Percentiles rank a stretch among this genome's conserved stretches.
These are phyloP conservation scores for Potorous gilbertii DNA, from an alignment of 2,797 vertebrate species.

Conservation along the genomic window DNA sequence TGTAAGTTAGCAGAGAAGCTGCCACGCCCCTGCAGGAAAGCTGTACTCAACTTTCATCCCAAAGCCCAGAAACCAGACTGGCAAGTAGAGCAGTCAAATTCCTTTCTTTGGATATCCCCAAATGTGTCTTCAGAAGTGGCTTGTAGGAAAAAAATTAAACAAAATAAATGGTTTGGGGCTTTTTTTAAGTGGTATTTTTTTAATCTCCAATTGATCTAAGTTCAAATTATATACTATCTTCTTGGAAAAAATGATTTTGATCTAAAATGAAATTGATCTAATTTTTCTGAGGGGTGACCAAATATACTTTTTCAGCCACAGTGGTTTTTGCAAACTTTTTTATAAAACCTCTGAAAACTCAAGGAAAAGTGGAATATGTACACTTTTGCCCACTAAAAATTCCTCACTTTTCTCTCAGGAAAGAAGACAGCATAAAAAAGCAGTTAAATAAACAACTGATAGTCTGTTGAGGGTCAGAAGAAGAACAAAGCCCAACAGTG, in stretches of 20 bases:
- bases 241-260: conserved; percentile 26
- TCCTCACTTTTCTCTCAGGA: background rate
- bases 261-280: conserved; percentile 3
- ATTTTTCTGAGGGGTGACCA: conserved; percentile 42
- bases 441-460: background rate
- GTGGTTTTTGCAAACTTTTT: conserved; percentile 5
- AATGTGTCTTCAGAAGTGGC: conserved; percentile 45
- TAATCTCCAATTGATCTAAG: conserved; percentile 35
- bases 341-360: background rate
- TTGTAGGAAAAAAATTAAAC: background rate
- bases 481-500: background rate
- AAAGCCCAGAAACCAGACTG: conserved; percentile 42
- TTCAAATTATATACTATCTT: conserved; percentile 2
- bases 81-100: conserved; percentile 45
- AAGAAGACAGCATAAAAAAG: background rate
- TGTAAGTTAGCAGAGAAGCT: background rate
- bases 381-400: background rate
- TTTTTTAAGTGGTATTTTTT: conserved; percentile 18
- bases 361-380: background rate
- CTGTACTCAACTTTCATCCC: conserved; percentile 19
- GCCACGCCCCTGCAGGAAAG: background rate
- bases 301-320: conserved; percentile 24
- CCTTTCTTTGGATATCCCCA: conserved; percentile 44
- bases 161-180: background rate
- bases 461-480: background rate